Base-by-base conservation (phyloP, 2,888 invertebrate genomes). In the Dusona sp. region DNA sequence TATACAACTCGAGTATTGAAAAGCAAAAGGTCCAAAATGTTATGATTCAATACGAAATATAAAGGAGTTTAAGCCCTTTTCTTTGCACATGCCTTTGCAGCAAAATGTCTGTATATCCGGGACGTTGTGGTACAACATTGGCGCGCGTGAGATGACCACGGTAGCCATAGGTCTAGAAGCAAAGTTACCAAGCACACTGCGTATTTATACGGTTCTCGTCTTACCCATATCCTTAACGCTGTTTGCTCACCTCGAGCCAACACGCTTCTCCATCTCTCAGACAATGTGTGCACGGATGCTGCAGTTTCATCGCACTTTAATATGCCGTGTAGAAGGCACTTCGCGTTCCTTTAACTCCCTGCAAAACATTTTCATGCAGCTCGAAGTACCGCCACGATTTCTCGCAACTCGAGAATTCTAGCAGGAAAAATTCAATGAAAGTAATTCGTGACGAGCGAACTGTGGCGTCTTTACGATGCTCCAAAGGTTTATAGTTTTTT, bases 211-310 rank as follows among this genome's bases (percentile, higher is more conserved):
- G 72, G 79, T 81, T 82, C 82, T 83, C 72, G 36, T 64, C 67
- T 83, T 83, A 83, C 77, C 72, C 61, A 84, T 79, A 85, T 85
- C 85, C 80, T 67, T 65, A 80, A 83, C 80, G 57, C 83, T 83
- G 83, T 78, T 83, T 86, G 72, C 86, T 86, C 83, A 80, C 83
- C 79, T 80, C 83, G 75, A 75, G 84, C 61, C 54, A 75, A 65
- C 81, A 42, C 67, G 74, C 75, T 83, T 67, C 74, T 64, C 51
- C 64, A 16, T 72, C 36, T 68, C 33, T 16, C 61, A 19, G 51
- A n/a, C 22, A 51, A 51, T 16, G 29, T 38, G 38, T 29, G 48
- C 33, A 45, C 19, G 45, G 13, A 19, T 38, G 48, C 22, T 77
- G 36, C 16, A 65, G 22, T 54, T 51, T 36, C 38, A 38, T 68